These are phyloP conservation scores for Ascidia mentula DNA, from an alignment of 23 tunicate genomes.

Conservation along the genomic window DNA sequence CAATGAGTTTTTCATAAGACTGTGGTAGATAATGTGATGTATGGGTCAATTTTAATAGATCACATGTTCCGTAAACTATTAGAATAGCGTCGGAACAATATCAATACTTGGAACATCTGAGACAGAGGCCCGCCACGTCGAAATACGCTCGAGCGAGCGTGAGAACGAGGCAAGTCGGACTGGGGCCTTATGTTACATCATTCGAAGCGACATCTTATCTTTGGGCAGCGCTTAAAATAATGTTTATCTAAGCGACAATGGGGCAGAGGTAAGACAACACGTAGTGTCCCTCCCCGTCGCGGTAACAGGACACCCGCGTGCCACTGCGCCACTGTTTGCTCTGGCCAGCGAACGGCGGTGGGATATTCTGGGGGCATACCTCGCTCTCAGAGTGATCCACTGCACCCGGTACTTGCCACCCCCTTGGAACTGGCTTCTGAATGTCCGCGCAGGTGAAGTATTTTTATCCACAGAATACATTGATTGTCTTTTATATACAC, in stretches of 20 bases:
- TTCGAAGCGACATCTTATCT: background rate
- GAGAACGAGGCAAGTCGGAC: background rate
- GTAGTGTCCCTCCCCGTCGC: slow-evolving; percentile 8
- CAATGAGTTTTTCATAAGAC: too few relatives aligned
- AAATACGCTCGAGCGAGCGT: background rate
- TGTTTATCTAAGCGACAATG: slow-evolving; percentile 9
- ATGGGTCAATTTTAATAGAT: too few relatives aligned
- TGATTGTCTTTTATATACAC: too few relatives aligned
- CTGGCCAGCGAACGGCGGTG: background rate
- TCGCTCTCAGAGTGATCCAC: background rate
- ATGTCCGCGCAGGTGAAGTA: background rate
- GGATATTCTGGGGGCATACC: background rate
- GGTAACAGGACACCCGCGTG: slow-evolving; percentile 9
- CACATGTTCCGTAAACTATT: too few relatives aligned
- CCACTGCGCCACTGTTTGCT: slow-evolving; percentile 11
- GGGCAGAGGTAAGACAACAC: slow-evolving; percentile 7
- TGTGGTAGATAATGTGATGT: too few relatives aligned
- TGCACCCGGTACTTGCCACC: background rate
- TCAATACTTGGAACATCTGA: background rate
- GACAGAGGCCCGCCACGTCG: background rate
- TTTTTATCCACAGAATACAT: too few relatives aligned
- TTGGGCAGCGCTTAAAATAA: background rate
- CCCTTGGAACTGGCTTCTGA: background rate
- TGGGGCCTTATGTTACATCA: slow-evolving; percentile 1
- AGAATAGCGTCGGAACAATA: background rate